A percentile compares a stretch with the other conserved stretches of the same genome.
Conservation (phyloP, 2,113 vertebrate genomes). For the Pithys albifrons region DNA sequence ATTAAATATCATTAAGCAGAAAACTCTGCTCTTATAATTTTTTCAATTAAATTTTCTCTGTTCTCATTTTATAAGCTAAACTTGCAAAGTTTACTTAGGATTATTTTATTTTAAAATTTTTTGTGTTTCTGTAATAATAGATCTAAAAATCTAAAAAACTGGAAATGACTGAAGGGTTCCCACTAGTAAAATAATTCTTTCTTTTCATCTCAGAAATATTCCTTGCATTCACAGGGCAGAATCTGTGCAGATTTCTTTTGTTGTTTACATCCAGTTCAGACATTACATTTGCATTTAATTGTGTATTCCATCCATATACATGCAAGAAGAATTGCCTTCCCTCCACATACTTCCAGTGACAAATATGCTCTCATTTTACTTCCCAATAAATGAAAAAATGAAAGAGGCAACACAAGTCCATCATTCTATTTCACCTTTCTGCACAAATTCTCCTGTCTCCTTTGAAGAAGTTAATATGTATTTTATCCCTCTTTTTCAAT, state of each 20-base stretch:
- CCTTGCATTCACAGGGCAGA: neutral
- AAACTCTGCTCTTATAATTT: neutral
- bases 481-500: neutral
- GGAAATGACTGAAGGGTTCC: neutral
- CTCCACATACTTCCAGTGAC: neutral
- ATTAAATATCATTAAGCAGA: neutral
- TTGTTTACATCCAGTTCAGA: neutral
- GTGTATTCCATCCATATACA: neutral
- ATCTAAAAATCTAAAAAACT: neutral
- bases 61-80: neutral
- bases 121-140: neutral
- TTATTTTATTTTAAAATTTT: neutral
- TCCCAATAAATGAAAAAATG: neutral
- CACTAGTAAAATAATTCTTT: neutral
- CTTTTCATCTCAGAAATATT: neutral
- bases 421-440: neutral
- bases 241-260: neutral
- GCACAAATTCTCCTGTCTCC: neutral
- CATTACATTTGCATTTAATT: neutral
- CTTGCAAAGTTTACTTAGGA: rapidly evolving
- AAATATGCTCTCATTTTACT: neutral
- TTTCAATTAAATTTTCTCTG: neutral
- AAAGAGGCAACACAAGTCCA: neutral
- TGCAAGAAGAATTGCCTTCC: neutral
- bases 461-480: neutral